These are phyloP conservation scores for Brachyalestes nurse DNA, from an alignment of 2,797 vertebrate genomes.

Conservation along the genomic window DNA sequence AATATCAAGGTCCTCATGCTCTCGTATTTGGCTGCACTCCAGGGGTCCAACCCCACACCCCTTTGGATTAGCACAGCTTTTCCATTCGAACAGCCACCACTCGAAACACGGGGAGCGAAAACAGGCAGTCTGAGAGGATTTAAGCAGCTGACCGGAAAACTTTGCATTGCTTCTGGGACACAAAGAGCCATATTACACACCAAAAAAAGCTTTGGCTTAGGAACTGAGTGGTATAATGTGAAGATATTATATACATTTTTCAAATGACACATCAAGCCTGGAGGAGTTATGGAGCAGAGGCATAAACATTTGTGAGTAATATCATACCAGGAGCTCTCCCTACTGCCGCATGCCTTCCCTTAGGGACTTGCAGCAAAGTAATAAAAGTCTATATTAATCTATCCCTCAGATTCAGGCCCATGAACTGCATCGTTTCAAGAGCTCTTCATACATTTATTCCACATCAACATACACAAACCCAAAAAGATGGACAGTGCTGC, in stretches of 20 bases:
- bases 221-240: slow-evolving; percentile 51
- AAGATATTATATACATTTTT: slow-evolving; percentile 58
- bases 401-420: slow-evolving; percentile 36
- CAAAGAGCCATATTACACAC: slow-evolving; percentile 53
- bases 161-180: slow-evolving; percentile 44
- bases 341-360: slow-evolving; percentile 40
- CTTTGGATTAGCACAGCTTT: slow-evolving; percentile 32
- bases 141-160: slow-evolving; percentile 43
- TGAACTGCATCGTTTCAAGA: slow-evolving; percentile 33
- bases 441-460: slow-evolving; percentile 34
- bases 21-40: slow-evolving; percentile 31
- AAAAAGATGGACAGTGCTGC: slow-evolving; percentile 7
- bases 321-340: slow-evolving; percentile 31
- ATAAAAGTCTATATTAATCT: slow-evolving; percentile 53
- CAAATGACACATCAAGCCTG: slow-evolving; percentile 52
- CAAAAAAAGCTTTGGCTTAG: slow-evolving; percentile 41
- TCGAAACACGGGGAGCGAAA: slow-evolving; percentile 37
- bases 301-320: slow-evolving; percentile 50
- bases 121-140: slow-evolving; percentile 25
- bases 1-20: slow-evolving; percentile 39
- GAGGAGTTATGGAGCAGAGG: slow-evolving; percentile 37
- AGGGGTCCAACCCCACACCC: slow-evolving; percentile 32
- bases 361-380: slow-evolving; percentile 47
- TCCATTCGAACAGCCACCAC: slow-evolving; percentile 35
- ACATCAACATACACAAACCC: slow-evolving; percentile 5